Base-by-base conservation (phyloP, 2,113 vertebrate species). In the Perca flavescens region DNA sequence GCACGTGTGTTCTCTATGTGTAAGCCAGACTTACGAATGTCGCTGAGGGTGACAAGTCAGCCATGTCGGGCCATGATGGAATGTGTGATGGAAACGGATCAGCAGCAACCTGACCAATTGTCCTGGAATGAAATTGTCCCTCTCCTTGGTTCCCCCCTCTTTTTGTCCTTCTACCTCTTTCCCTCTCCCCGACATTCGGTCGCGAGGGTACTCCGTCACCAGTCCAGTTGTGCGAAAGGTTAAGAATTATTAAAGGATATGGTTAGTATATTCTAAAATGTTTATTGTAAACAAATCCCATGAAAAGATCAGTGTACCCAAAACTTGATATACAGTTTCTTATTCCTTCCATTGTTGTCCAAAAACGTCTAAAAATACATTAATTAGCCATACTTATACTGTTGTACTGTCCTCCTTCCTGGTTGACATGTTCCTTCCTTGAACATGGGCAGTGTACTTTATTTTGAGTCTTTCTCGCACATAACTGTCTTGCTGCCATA, bases 11-110 rank as follows among this genome's bases (percentile, higher is more conserved):
- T n/a, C 9, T 60, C 34, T 61, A 19, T 65, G 31, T 70, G 62
- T 63, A 58, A 67, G 77, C 34, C 58, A 25, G 28, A 75, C 71
- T 49, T 85, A 71, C 6, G 80, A 90, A 90, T 86, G 88, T 91
- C 92, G 92, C 87, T 93, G 88, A 89, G 84, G 85, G 84, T 85
- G 92, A 91, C 91, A 92, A 94, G 92, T 94, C 92, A 92, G 90
- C 92, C 94, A 86, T 93, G 93, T 93, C 90, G 54, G 82, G 75
- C 83, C 84, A 74, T 93, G 93, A 94, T 95, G 90, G 92, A 93
- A 94, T 93, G 91, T 90, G 85, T 92, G 93, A 94, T 94, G 87
- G 91, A 93, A 92, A 91, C 83, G 86, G 89, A 93, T 93, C 93
- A 93, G 85, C 88, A 85, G 80, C 83, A 84, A 80, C 85, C 86